phyloP scores from a whole-genome alignment of 1,140 invertebrate genomes.

The Drosophila repletoides region DNA sequence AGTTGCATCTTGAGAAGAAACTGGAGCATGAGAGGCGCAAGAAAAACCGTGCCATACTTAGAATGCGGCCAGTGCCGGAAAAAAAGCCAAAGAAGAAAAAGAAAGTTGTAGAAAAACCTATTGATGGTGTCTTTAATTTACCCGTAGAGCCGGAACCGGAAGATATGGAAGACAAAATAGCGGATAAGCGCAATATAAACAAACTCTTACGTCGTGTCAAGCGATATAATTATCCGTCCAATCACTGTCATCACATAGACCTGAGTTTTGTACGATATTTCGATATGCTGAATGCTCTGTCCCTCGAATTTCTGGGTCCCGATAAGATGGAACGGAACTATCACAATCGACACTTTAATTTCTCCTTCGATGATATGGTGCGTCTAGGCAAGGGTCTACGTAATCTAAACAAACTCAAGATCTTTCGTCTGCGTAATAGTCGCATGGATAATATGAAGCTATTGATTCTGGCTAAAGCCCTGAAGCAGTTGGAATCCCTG shows the following conservation, averaged over 20 bases:
- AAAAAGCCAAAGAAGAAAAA: conserved; percentile 20
- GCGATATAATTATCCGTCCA: conserved; percentile 44
- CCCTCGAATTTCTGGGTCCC: conserved; percentile 64
- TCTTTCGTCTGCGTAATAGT: conserved; percentile 69
- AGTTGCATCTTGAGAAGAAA: conserved; percentile 3
- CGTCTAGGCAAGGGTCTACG: conserved; percentile 44
- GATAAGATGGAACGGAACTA: conserved; percentile 32
- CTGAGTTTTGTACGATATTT: conserved; percentile 64
- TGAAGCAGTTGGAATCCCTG: conserved; percentile 29
- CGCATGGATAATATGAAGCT: conserved; percentile 52
- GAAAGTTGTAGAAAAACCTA: not conserved
- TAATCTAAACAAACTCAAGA: conserved; percentile 34
- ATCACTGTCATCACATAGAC: conserved; percentile 64
- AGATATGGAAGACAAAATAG: conserved; percentile 39
- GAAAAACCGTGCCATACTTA: not conserved
- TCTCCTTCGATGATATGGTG: conserved; percentile 60
- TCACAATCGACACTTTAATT: conserved; percentile 57
- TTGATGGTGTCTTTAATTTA: conserved; percentile 44
- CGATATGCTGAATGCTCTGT: conserved; percentile 38
- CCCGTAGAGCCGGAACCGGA: conserved; percentile 47
- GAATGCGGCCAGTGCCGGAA: not conserved
- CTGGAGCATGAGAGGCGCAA: conserved; percentile 17
- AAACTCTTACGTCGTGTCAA: conserved; percentile 21
- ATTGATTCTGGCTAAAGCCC: conserved; percentile 21
- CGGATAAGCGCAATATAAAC: conserved; percentile 54